These are phyloP conservation scores for Acanthis flammea DNA, from an alignment of 2,797 vertebrate genomes.

Conservation along the genomic window DNA sequence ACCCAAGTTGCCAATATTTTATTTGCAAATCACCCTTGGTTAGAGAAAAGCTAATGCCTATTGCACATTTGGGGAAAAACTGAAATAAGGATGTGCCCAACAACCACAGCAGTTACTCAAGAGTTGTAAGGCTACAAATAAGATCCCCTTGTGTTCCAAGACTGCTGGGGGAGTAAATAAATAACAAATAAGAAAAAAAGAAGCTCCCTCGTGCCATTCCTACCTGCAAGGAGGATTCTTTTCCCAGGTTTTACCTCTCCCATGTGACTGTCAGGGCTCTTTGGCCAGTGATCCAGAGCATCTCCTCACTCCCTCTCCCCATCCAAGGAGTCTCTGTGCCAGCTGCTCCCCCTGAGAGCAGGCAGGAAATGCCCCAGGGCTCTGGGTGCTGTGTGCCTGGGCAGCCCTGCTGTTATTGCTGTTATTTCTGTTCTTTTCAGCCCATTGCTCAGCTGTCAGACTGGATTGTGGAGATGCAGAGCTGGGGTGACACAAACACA, in stretches of 20 bases:
- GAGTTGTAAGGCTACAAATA: not conserved
- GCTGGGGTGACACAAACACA: not conserved
- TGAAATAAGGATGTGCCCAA: not conserved
- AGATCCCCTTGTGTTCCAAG: not conserved
- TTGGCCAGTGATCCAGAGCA: fast-evolving
- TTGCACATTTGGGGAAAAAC: fast-evolving
- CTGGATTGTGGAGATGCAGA: not conserved
- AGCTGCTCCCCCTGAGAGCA: not conserved
- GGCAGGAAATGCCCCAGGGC: not conserved
- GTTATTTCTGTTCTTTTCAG: not conserved
- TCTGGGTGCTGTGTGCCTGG: not conserved
- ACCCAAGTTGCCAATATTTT: not conserved
- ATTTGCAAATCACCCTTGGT: not conserved
- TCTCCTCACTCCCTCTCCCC: not conserved
- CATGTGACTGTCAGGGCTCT: not conserved
- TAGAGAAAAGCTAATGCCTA: not conserved
- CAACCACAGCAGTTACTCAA: not conserved
- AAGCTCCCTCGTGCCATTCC: not conserved
- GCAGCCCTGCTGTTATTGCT: not conserved
- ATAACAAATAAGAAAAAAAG: not conserved
- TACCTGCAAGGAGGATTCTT: not conserved
- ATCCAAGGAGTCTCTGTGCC: not conserved
- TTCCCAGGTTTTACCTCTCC: not conserved
- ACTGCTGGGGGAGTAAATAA: not conserved
- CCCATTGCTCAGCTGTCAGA: conserved; percentile 10